Base-by-base conservation (phyloP, 2,888 invertebrate genomes). In the Reticulitermes lucifugus region DNA sequence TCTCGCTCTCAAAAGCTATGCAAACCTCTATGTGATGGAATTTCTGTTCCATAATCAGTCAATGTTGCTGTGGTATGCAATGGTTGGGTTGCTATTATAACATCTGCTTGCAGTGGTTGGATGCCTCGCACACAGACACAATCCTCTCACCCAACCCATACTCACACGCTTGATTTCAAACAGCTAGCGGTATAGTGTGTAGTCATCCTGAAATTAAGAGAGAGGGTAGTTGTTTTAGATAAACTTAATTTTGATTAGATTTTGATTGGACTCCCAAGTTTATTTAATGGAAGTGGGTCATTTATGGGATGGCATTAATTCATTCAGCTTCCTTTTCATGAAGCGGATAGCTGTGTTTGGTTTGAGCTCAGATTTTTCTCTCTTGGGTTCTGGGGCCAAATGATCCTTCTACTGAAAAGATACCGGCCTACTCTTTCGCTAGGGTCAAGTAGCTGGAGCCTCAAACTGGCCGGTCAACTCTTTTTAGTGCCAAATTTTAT, bases 21-120 rank as follows among this genome's bases (percentile, higher is more conserved):
- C 77, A 75, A 85, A 35, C 73, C 73, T 59, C 65, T n/a, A 29
- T 79, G 77, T 59, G 79, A 85, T 85, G 85, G 85, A 85, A 85
- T 85, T 85, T 83, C 85, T 83, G 82, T 79, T 46, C 79, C 75
- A 60, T 79, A 84, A 85, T 85, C 83, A 83, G 79, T 85, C 85
- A 85, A 79, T 85, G 80, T 80, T 59, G 46, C 80, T 60, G 35
- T 80, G 80, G 80, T 60, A 80, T 80, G 80, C 80, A 60, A 80
- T 35, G 80, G 35, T 80, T 18, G 22, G 80, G 80, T 80, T 60
- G 73, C 22, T 73, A 73, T 73, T 73, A 73, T 73, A 73, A 73
- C 73, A 73, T 73, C 41, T 41, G 73, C 41, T 73, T 73, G 25
- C 25, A 73, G 73, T 41, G 73, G 73, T 73, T 41, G 18, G 73